phyloP scores from a whole-genome alignment of 2,888 invertebrate genomes.

The Unio delphinus region DNA sequence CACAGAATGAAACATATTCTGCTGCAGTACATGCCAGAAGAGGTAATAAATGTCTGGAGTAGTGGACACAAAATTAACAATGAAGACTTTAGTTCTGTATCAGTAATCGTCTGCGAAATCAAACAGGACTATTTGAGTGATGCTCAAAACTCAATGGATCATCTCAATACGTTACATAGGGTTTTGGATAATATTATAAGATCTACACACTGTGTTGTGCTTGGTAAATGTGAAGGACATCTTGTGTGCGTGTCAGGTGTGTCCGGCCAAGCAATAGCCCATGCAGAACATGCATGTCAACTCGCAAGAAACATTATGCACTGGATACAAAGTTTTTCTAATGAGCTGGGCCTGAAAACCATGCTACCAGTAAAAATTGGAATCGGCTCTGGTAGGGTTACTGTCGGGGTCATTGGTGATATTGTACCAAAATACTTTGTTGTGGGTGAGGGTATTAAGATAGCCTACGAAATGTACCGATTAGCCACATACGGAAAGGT shows the following conservation, averaged over 20 bases:
- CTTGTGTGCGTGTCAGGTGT: too few relatives aligned
- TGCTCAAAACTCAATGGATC: too few relatives aligned
- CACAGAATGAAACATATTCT: conserved; percentile 53
- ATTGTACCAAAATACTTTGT: conserved; percentile 38
- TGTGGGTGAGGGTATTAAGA: conserved; percentile 41
- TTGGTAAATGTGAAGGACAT: too few relatives aligned
- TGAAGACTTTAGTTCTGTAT: too few relatives aligned
- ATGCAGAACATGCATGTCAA: too few relatives aligned
- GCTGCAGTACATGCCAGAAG: conserved; percentile 47
- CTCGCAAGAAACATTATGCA: too few relatives aligned
- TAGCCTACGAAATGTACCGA: conserved; percentile 28
- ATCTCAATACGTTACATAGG: too few relatives aligned
- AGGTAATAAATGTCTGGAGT: conserved; percentile 30
- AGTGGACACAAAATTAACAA: conserved; percentile 34
- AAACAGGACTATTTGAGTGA: too few relatives aligned
- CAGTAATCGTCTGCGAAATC: too few relatives aligned
- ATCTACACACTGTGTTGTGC: too few relatives aligned
- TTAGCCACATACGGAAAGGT: conserved; percentile 28
- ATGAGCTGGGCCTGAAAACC: conserved; percentile 17
- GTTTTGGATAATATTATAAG: too few relatives aligned
- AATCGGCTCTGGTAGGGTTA: conserved; percentile 34
- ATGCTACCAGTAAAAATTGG: conserved; percentile 14
- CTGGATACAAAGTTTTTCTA: neutral
- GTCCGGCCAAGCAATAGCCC: too few relatives aligned
- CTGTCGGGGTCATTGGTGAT: conserved; percentile 43